These are phyloP conservation scores for Geopemphigus sp. DNA, from an alignment of 1,140 invertebrate species.

Conservation along the genomic window DNA sequence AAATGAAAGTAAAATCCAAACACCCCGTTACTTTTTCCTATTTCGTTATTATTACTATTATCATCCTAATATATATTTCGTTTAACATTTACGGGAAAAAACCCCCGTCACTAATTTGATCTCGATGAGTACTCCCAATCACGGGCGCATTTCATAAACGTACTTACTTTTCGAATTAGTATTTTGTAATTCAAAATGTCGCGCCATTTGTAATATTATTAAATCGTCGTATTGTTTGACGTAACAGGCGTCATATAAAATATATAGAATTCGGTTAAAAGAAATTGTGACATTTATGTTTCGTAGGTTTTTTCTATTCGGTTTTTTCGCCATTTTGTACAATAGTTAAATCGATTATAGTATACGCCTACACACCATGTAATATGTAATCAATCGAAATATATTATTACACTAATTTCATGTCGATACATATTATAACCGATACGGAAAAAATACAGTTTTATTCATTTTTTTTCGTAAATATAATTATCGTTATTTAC, in stretches of 20 bases:
- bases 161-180: neutral
- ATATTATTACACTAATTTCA: no score
- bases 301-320: neutral
- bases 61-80: neutral
- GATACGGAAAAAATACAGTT: no score
- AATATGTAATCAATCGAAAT: no score
- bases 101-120: constrained; percentile 13
- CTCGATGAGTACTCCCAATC: neutral
- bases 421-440: no score
- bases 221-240: neutral
- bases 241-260: neutral
- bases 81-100: neutral
- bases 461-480: no score
- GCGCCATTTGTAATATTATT: neutral
- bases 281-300: neutral
- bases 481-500: no score
- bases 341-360: no score
- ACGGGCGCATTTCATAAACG: neutral
- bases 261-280: neutral
- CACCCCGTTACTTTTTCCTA: neutral
- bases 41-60: neutral
- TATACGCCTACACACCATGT: no score
- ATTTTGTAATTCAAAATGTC: neutral
- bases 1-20: constrained; percentile 34
- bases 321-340: neutral